Base-by-base conservation (phyloP, 2,888 invertebrate genomes). In the Neoascia interrupta region DNA sequence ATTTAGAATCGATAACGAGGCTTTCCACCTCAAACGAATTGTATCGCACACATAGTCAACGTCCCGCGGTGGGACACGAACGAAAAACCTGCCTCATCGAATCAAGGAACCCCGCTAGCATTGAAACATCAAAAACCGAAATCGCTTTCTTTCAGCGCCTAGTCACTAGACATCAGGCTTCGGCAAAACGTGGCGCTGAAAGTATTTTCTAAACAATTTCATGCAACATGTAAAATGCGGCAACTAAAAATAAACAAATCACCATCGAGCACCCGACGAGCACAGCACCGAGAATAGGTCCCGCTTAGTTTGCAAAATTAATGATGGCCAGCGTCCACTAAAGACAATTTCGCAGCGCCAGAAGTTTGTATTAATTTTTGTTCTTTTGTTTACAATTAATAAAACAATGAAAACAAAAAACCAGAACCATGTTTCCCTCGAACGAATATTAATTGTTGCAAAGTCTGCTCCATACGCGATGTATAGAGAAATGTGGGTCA, bases 161-260 rank as follows among this genome's bases (percentile, higher is more conserved):
- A n/a, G n/a, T n/a, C n/a, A n/a, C n/a, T n/a, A n/a, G n/a, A n/a
- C n/a, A n/a, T n/a, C n/a, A n/a, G n/a, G n/a, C n/a, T n/a, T n/a
- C n/a, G n/a, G n/a, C n/a, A n/a, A n/a, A n/a, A n/a, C n/a, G n/a
- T n/a, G n/a, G n/a, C n/a, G n/a, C n/a, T n/a, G n/a, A 31, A 70
- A 56, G 23, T 64, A 58, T 75, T 70, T 75, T 58, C 37, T 47
- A 76, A 76, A 70, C 75, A 76, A 64, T 70, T 76, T 76, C 51
- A 60, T 53, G 76, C 64, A 64, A 51, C 69, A 49, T 68, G 41
- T 51, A 63, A 76, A 51, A 16, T 23, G 45, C 37, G 51, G 23
- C 36, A 26, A 41, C 54, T 60, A 64, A 58, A 70, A 58, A 70
- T 70, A 70, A 58, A 56, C n/a, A 31, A 37, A 5, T 19, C 56